A percentile compares a stretch with the other conserved stretches of the same genome.
Conservation (phyloP, 2,888 invertebrate genomes). For the Latrodectus elegans region DNA sequence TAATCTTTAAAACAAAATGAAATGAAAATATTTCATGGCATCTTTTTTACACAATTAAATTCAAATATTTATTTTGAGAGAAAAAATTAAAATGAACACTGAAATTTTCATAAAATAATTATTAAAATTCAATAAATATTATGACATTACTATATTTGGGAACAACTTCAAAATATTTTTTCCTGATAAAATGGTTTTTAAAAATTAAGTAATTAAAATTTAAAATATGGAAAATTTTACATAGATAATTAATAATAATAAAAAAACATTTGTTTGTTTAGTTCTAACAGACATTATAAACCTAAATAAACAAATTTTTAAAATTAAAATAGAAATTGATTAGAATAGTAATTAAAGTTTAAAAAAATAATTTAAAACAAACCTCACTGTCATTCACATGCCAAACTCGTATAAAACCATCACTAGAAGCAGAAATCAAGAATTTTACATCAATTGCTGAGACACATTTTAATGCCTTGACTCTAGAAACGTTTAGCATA, state of each 20-base stretch:
- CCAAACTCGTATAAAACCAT: constrained; percentile 69
- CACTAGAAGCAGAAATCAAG: constrained; percentile 63
- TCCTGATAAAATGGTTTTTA: neutral
- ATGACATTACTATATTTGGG: too few relatives aligned
- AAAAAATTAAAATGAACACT: too few relatives aligned
- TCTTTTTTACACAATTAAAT: too few relatives aligned
- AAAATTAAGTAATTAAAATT: neutral
- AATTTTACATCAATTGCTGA: constrained; percentile 35
- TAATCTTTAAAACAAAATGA: too few relatives aligned
- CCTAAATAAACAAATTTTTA: too few relatives aligned
- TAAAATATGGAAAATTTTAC: neutral
- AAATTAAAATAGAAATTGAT: too few relatives aligned
- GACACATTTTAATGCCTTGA: constrained; percentile 39
- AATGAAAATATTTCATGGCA: too few relatives aligned
- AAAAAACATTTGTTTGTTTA: neutral
- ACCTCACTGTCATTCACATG: constrained; percentile 54
- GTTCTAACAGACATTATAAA: too few relatives aligned
- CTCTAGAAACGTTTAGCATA: constrained; percentile 9
- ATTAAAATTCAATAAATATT: too few relatives aligned
- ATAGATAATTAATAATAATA: neutral
- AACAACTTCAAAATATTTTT: too few relatives aligned
- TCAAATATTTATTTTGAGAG: too few relatives aligned
- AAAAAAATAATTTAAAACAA: constrained; percentile 9
- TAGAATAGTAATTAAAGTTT: neutral
- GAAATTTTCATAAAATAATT: too few relatives aligned